A percentile compares a stretch with the other conserved stretches of the same genome.
These are phyloP conservation scores for Auanema sp. DNA, from an alignment of 2,888 invertebrate species.

Conservation along the genomic window DNA sequence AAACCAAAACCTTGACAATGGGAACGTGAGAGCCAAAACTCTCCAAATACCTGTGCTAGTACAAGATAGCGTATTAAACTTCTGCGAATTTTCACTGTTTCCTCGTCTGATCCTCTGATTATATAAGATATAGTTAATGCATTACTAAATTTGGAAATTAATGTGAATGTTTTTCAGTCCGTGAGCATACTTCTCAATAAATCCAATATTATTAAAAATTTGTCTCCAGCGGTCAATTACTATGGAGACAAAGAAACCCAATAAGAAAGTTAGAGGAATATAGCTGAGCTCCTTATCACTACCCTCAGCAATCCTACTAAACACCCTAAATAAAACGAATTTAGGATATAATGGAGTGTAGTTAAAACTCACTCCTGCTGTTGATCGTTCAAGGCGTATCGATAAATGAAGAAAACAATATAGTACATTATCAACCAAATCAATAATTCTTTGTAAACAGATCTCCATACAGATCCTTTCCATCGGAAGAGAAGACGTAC, in stretches of 20 bases:
- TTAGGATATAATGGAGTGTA: not conserved
- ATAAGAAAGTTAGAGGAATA: slow-evolving; percentile 51
- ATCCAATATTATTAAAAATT: slow-evolving; percentile 38
- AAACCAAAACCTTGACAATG: slow-evolving; percentile 51
- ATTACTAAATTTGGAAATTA: no score
- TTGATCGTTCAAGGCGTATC: slow-evolving; percentile 26
- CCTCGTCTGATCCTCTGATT: slow-evolving; percentile 28
- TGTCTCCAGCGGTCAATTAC: slow-evolving; percentile 44
- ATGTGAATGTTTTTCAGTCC: not conserved
- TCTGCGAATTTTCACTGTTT: slow-evolving; percentile 30
- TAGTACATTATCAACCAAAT: slow-evolving; percentile 42
- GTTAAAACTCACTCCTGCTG: slow-evolving; percentile 22
- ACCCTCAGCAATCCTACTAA: slow-evolving; percentile 32
- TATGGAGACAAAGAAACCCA: slow-evolving; percentile 52
- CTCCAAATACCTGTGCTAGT: slow-evolving; percentile 25
- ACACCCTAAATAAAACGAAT: slow-evolving; percentile 24
- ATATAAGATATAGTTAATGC: slow-evolving; percentile 35
- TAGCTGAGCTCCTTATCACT: slow-evolving; percentile 36
- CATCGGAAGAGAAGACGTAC: slow-evolving; percentile 50
- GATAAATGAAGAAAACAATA: slow-evolving; percentile 37
- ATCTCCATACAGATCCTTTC: slow-evolving; percentile 56
- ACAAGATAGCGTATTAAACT: slow-evolving; percentile 37
- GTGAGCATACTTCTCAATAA: slow-evolving; percentile 32
- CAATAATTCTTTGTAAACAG: slow-evolving; percentile 46
- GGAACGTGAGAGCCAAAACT: not conserved